Base-by-base conservation (phyloP, 2,113 vertebrate species). In the Prionailurus viverrinus region DNA sequence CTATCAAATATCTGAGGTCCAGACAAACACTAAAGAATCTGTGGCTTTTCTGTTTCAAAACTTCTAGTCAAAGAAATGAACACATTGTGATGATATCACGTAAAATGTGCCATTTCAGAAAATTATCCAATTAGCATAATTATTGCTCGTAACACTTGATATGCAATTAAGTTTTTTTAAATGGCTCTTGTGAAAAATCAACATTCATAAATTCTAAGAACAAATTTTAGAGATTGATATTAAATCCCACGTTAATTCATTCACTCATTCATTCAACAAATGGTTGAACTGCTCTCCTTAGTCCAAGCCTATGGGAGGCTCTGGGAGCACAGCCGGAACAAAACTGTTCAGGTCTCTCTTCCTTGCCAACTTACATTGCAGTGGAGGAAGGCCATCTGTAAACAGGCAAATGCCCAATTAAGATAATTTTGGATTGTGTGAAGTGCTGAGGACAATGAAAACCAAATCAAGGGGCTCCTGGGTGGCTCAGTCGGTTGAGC, bases 81-180 rank as follows among this genome's bases (percentile, higher is more conserved):
- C 31, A 78, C 10, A 39, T 36, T 73, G 61, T 78, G 10, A 89
- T 78, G 13, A 86, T 68, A 55, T 12, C 39, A 74, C 36, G 12
- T 92, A 89, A 89, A 95, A 79, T 33, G 39, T 78, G n/a, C 45
- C 39, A 9, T 76, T 96, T 95, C 71, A 95, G 96, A 80, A 94
- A 97, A 95, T 88, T 27, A 95, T 45, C 58, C 41, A 78, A 61
- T 96, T 89, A 94, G 66, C 71, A 87, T 63, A 95, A 89, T 82
- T 89, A 85, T 41, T 55, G 73, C 53, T 89, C 33, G 45, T 55
- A 95, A 81, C 78, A 95, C 33, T 68, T 68, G 7, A 53, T 85
- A 41, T 41, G 61, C 48, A 93, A 92, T 93, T 53, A 48, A 25
- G 51, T 93, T 92, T 71, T 89, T 94, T 92, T 91, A 85, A 94